Percentiles rank a stretch among this genome's conserved stretches.
phyloP scores from a whole-genome alignment of 2,888 invertebrate genomes.

The Gari tellinella region DNA sequence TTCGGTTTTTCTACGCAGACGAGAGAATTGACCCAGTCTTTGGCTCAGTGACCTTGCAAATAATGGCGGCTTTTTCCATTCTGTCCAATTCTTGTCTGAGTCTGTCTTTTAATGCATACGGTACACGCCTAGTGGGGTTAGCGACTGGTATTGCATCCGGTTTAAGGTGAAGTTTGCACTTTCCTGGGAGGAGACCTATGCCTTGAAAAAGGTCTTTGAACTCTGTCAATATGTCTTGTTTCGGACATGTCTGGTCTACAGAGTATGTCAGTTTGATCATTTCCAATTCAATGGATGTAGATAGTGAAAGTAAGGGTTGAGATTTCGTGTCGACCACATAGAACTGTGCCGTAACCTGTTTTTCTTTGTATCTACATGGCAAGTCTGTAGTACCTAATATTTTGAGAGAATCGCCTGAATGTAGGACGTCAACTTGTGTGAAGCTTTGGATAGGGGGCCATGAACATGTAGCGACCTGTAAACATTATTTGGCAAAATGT shows the following conservation, averaged over 20 bases:
- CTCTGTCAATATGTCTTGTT: slow-evolving; percentile 27
- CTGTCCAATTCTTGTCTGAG: slow-evolving; percentile 23
- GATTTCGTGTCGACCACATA: slow-evolving; percentile 20
- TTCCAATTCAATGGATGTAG: slow-evolving; percentile 30
- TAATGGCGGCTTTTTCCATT: slow-evolving; percentile 23
- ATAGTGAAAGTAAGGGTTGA: slow-evolving; percentile 22
- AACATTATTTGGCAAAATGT: too few relatives aligned
- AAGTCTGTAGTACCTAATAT: too few relatives aligned
- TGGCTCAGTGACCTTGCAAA: too few relatives aligned
- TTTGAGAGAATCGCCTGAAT: too few relatives aligned
- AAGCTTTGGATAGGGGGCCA: too few relatives aligned
- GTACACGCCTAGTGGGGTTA: slow-evolving; percentile 23
- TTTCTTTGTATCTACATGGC: too few relatives aligned
- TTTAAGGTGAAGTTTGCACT: slow-evolving; percentile 21
- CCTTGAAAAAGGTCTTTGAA: slow-evolving; percentile 30
- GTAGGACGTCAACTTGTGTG: too few relatives aligned
- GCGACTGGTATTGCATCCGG: slow-evolving; percentile 22
- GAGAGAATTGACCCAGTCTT: too few relatives aligned
- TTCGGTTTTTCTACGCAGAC: slow-evolving; percentile 27
- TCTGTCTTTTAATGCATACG: slow-evolving; percentile 24
- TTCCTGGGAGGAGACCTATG: slow-evolving; percentile 31
- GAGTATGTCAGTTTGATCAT: slow-evolving; percentile 34
- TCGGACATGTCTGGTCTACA: slow-evolving; percentile 8
- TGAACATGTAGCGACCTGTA: too few relatives aligned
- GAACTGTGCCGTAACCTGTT: too few relatives aligned